Evolutionary conservation across 2,888 invertebrate species (phyloP), one percentile per base, ranked within the genome.

Genomic region (Lepidochitona cinerea): DNA sequence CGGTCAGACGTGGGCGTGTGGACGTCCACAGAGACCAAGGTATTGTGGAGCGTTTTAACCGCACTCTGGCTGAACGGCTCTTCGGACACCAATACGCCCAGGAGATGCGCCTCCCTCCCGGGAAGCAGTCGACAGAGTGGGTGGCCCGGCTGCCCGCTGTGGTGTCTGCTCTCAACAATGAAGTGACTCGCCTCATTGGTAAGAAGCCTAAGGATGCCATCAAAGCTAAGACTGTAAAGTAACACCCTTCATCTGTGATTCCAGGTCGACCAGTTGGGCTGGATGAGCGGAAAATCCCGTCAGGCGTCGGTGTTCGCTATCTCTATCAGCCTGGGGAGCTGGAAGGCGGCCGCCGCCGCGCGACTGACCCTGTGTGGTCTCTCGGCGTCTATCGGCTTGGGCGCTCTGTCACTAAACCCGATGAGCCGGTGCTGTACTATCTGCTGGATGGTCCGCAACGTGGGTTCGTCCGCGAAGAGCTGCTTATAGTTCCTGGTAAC

Each of bases 11-110:
- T 52, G 75, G 75, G 29, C 32, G 65, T 41, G 65, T 59, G 29
- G 79, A 77, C 29, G 70, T 71, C 70, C 76, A 79, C 66, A 71
- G 77, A 71, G 75, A 74, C 66, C 79, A 77, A 68, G 73, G 64
- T 33, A 59, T 77, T 18, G 79, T 75, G n/a, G 75, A 76, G 66
- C 72, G 75, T 33, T 78, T 76, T 37, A 79, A 78, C 71, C 71
- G 75, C 41, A 76, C 75, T 6, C 53, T 79, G 33, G 76, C 76
- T 37, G 78, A 79, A 52, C 65, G 76, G 33, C 71, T 78, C 49
- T 76, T 78, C 72, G 73, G 75, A 26, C 72, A 77, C 70, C 77
- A 73, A 70, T 76, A 79, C 69, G 77, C 76, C 12, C 70, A 75
- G 70, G 75, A 77, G 33, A 74, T 72, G 41, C 67, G n/a, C n/a